A percentile compares a stretch with the other conserved stretches of the same genome.
phyloP scores from a whole-genome alignment of 2,113 vertebrate species.

The Pachycephala philippinensis region DNA sequence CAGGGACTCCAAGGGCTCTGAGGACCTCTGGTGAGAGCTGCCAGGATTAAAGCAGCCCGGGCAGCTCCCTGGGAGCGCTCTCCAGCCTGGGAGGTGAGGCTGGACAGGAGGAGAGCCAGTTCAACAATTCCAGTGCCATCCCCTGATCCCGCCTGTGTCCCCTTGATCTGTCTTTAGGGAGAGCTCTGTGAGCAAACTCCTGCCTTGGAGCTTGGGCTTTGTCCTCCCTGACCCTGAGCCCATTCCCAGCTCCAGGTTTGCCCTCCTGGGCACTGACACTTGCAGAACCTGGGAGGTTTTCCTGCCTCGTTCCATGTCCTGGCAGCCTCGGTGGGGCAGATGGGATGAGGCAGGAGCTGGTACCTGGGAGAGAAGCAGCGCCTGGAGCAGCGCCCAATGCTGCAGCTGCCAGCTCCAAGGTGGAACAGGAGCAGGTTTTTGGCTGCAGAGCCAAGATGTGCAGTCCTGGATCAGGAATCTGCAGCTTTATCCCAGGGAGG shows the following conservation, averaged over 20 bases:
- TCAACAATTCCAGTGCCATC: neutral
- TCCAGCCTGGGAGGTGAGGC: neutral
- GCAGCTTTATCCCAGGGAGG: neutral
- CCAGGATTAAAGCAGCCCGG: fast-evolving
- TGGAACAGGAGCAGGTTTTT: neutral
- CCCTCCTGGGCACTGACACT: neutral
- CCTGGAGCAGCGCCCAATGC: neutral
- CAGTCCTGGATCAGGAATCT: neutral
- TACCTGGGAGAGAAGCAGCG: neutral
- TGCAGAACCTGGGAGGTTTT: neutral
- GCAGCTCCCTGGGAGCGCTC: neutral
- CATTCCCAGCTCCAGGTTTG: neutral
- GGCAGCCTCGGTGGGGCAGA: neutral
- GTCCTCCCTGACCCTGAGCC: neutral
- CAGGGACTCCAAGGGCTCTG: neutral
- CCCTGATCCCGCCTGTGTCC: neutral
- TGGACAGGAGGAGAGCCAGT: neutral
- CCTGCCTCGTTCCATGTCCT: neutral
- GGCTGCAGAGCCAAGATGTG: neutral
- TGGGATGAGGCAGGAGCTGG: neutral
- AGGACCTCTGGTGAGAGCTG: neutral
- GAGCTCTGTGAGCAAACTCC: neutral
- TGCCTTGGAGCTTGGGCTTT: neutral
- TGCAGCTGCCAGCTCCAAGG: neutral
- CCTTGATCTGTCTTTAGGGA: neutral